These are phyloP conservation scores for Acleris holmiana DNA, from an alignment of 2,888 invertebrate genomes.

Conservation along the genomic window DNA sequence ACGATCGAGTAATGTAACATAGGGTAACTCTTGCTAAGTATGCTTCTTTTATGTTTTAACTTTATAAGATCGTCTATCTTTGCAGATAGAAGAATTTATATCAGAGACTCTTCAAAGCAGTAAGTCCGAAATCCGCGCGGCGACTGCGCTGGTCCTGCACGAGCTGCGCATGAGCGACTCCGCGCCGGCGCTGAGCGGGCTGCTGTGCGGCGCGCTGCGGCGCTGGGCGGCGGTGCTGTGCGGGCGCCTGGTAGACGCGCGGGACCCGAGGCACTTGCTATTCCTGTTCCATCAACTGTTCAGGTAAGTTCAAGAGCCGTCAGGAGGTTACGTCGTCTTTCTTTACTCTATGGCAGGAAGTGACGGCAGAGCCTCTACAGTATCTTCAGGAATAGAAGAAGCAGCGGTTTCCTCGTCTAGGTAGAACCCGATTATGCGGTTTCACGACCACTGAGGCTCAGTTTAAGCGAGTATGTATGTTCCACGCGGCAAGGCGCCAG, in stretches of 20 bases:
- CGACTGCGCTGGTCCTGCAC: constrained; percentile 60
- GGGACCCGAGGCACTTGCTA: constrained; percentile 63
- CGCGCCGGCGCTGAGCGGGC: constrained; percentile 46
- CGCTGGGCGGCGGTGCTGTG: constrained; percentile 69
- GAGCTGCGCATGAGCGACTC: constrained; percentile 63
- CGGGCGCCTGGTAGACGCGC: constrained; percentile 55
- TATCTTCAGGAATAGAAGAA: no score
- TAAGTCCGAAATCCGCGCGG: constrained; percentile 63
- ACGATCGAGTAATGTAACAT: no score
- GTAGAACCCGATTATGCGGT: no score
- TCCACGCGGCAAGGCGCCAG: no score
- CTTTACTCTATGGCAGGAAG: no score
- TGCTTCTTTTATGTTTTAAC: no score
- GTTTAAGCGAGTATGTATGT: no score
- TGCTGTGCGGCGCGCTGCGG: constrained; percentile 55
- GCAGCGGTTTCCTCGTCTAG: no score
- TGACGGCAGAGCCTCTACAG: no score
- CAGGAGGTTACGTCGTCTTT: no score
- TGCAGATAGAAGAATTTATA: constrained; percentile 71
- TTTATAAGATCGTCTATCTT: constrained; percentile 6
- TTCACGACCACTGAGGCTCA: no score
- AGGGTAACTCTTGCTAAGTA: no score
- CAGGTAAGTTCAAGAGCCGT: constrained; percentile 48
- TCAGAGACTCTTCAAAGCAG: constrained; percentile 58
- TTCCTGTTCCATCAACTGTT: constrained; percentile 71